These are phyloP conservation scores for Thunnus thynnus DNA, from an alignment of 2,113 vertebrate species.

Conservation along the genomic window DNA sequence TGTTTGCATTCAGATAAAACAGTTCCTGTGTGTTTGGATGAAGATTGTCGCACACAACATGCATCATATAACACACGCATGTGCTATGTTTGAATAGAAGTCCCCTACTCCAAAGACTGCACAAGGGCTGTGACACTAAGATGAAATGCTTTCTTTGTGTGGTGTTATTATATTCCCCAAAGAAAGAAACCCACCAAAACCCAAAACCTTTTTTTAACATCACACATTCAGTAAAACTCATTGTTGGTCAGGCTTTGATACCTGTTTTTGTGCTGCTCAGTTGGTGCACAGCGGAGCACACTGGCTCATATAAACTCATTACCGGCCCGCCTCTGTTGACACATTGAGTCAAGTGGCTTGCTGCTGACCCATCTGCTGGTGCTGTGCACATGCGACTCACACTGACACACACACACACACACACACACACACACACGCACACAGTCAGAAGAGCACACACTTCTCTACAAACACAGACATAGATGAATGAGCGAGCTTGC, in stretches of 20 bases:
- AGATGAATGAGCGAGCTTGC: slow-evolving; percentile 24
- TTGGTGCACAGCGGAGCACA: not conserved
- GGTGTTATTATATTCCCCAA: not conserved
- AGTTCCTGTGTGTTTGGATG: slow-evolving; percentile 9
- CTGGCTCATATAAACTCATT: slow-evolving; percentile 53
- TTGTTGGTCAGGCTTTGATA: not conserved
- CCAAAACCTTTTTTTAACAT: not conserved
- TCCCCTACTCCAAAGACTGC: too few relatives aligned
- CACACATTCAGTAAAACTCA: not conserved
- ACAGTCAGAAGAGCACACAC: not conserved
- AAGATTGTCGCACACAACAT: not conserved
- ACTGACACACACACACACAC: not conserved
- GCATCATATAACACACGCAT: not conserved
- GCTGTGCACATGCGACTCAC: slow-evolving; percentile 13
- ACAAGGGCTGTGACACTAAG: not conserved
- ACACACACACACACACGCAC: slow-evolving; percentile 7
- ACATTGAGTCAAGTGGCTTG: slow-evolving; percentile 52
- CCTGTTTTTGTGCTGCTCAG: slow-evolving; percentile 22
- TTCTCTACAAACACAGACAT: slow-evolving; percentile 6
- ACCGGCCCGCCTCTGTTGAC: slow-evolving; percentile 48
- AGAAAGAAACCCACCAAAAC: not conserved
- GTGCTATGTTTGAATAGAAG: not conserved
- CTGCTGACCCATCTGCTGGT: slow-evolving; percentile 63
- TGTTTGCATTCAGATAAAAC: slow-evolving; percentile 7
- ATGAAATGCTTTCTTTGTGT: slow-evolving; percentile 5